Base-by-base conservation (phyloP, 2,888 invertebrate genomes). In the Oligia strigilis region DNA sequence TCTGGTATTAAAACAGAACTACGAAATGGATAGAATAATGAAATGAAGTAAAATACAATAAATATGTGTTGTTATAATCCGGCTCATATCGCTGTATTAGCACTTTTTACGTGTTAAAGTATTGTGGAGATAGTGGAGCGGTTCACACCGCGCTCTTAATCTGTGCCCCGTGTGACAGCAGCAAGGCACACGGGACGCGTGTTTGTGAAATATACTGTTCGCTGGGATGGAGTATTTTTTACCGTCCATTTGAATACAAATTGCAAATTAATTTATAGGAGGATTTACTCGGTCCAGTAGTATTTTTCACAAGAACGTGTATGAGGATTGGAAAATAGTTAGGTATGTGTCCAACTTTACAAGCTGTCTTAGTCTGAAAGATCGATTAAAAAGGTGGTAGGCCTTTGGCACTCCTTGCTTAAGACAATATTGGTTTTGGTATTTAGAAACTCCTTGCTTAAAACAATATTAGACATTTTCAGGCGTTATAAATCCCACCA, bases 61-160 rank as follows among this genome's bases (percentile, higher is more conserved):
- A 86, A 83, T 83, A 82, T 87, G 67, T 72, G 76, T 75, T 76
- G 77, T 85, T 84, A 88, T 89, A 89, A 86, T 83, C 89, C 75
- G 74, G 43, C 70, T 86, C 83, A 87, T 89, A 89, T 90, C 90
- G 71, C 70, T 85, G 90, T 90, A 91, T 91, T 90, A 92, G 90
- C 89, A 90, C 89, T 88, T 90, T 91, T 91, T 91, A 91, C 86
- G 88, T 89, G 84, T 89, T 88, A 88, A 90, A 89, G 89, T 90
- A 91, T 90, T 90, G 87, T 80, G 76, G 76, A 78, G 92, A 92
- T 91, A 92, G 90, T 75, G 86, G 82, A 79, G 84, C 86, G 86
- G 90, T 92, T 93, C 91, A 92, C 92, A 91, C 91, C 88, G 87
- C 82, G 83, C 90, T 89, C 92, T 91, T 91, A 92, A 92, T 92